Conservation (phyloP, 2,797 vertebrate genomes). For the Philypnodon macrostomus region DNA sequence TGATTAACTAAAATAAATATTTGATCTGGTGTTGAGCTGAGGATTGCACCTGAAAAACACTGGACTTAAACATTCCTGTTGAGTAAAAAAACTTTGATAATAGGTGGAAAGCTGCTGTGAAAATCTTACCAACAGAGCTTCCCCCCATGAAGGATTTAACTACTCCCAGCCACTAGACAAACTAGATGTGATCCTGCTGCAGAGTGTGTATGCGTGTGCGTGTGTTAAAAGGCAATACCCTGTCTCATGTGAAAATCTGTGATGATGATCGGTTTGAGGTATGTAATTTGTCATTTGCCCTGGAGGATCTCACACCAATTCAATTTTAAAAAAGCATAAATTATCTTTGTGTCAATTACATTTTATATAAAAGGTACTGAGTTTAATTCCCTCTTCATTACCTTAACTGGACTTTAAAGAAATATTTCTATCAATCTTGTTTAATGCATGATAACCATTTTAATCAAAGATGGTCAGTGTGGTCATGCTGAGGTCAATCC, state of each 20-base stretch:
- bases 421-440: slow-evolving; percentile 93
- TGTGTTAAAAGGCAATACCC: slow-evolving; percentile 28
- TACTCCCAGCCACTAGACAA: slow-evolving; percentile 68
- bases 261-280: slow-evolving; percentile 39
- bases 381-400: slow-evolving; percentile 86
- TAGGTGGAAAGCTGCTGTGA: slow-evolving; percentile 55
- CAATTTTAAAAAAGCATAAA: slow-evolving; percentile 85
- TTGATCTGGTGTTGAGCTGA: slow-evolving; percentile 62
- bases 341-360: slow-evolving; percentile 94
- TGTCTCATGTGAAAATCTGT: slow-evolving; percentile 37
- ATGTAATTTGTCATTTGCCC: slow-evolving; percentile 78
- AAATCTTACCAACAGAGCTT: slow-evolving; percentile 74
- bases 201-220: slow-evolving; percentile 28
- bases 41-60: slow-evolving; percentile 71
- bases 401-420: slow-evolving; percentile 85
- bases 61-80: slow-evolving; percentile 60
- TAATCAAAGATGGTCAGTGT: slow-evolving; percentile 91
- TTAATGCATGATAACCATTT: slow-evolving; percentile 95
- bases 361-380: slow-evolving; percentile 77
- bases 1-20: slow-evolving; percentile 75
- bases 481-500: slow-evolving; percentile 81
- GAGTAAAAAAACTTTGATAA: slow-evolving; percentile 54
- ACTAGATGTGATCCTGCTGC: slow-evolving; percentile 55
- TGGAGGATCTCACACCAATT: slow-evolving; percentile 77
- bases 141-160: slow-evolving; percentile 65